These are phyloP conservation scores for Thomomys bottae DNA, from an alignment of 2,113 vertebrate genomes.

Conservation along the genomic window DNA sequence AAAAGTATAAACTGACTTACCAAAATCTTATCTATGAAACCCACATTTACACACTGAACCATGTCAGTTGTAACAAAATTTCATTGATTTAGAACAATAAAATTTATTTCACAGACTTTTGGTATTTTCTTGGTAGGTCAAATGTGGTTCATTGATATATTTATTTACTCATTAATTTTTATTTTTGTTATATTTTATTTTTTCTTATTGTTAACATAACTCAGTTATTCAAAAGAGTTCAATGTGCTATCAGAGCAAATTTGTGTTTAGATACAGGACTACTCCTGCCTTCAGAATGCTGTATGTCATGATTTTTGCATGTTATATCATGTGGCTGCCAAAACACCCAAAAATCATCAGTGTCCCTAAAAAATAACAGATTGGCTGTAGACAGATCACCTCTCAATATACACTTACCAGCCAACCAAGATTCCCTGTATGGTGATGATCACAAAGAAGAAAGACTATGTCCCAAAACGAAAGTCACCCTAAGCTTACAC, in stretches of 20 bases:
- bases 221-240: too few species aligned
- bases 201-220: too few species aligned
- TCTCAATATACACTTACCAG: conserved; percentile 21
- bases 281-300: neutral
- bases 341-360: neutral
- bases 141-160: neutral
- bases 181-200: too few species aligned
- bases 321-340: neutral
- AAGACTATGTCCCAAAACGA: neutral
- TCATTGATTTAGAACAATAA: neutral
- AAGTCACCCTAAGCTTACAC: conserved; percentile 56
- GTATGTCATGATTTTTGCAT: neutral
- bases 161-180: too few species aligned
- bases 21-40: neutral
- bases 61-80: conserved; percentile 78
- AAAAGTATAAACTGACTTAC: neutral
- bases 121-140: conserved; percentile 27
- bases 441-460: conserved; percentile 58
- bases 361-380: conserved; percentile 61
- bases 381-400: conserved; percentile 7
- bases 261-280: neutral
- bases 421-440: neutral
- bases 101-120: conserved; percentile 34
- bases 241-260: neutral
- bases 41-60: too few species aligned